Evolutionary conservation across 2,797 vertebrate species (phyloP), one percentile per base, ranked within the genome.

Genomic region (Sebastes umbrosus): DNA sequence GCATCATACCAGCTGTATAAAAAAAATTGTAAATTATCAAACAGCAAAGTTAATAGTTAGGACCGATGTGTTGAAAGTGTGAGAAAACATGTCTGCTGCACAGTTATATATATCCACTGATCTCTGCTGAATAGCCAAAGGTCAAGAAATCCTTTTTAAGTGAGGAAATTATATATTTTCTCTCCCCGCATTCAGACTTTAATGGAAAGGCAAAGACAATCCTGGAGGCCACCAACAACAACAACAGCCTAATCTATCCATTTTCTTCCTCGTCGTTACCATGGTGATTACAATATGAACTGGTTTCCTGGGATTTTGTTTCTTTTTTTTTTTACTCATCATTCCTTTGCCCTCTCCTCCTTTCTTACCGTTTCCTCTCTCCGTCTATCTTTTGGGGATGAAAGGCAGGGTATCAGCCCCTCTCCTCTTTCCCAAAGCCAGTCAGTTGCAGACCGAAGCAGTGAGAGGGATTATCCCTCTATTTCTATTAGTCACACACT

Each of bases 401-500:
- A 93, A 93, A 92, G 72, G 75, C 82, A 68, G 69, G 54, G 73
- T 85, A 75, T 87, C 84, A 84, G 84, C 69, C 72, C 60, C 86
- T 83, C 70, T 77, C 75, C 78, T 76, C 69, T 81, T 77, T 68
- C 58, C 90, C 83, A 92, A 90, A 93, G 88, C 88, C 91, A 90
- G 86, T 77, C 79, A 79, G 82, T 82, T 95, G 94, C 94, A 90
- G 89, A 94, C 90, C 90, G 86, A 91, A 93, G 93, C 92, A 94
- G 84, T 14, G 82, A 82, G 77, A 85, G 84, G 89, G 93, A 94
- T 95, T 93, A 95, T 94, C 93, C 93, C 80, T 88, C 92, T 82
- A 91, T 93, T 93, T 93, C 89, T 92, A 92, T 95, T 94, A 93
- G 93, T 95, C 93, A 92, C 92, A 92, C 92, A 81, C 80, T 93